Evolutionary conservation across 1,140 invertebrate species (phyloP).

Genomic region (Contarinia nasturtii): DNA sequence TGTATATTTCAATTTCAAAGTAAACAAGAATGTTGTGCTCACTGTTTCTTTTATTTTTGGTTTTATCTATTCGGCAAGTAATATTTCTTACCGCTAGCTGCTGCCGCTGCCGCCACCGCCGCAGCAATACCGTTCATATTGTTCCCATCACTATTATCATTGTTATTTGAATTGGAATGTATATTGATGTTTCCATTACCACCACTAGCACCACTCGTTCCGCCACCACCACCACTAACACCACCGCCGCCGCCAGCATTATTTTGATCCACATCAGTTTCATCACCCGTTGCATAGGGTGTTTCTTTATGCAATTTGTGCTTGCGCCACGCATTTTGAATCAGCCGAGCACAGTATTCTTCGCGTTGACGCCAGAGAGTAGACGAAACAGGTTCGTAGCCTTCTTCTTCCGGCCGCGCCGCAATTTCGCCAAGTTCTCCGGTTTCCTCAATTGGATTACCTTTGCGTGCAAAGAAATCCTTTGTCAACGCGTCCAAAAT

Average conservation of each 20-base stretch:
- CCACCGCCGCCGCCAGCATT: conserved; percentile 10
- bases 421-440: conserved; percentile 62
- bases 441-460: conserved; percentile 76
- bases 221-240: background rate
- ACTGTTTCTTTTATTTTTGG: no score
- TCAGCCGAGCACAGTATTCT: conserved; percentile 85
- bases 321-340: conserved; percentile 84
- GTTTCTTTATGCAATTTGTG: conserved; percentile 49
- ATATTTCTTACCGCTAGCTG: no score
- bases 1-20: no score
- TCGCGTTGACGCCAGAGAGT: conserved; percentile 88
- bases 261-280: conserved; percentile 10
- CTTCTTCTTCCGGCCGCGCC: conserved; percentile 57
- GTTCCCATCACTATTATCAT: conserved; percentile 13
- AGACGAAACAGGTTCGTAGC: conserved; percentile 82
- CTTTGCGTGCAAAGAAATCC: conserved; percentile 92
- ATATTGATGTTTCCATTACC: background rate
- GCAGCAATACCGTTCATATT: conserved; percentile 8
- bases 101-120: background rate
- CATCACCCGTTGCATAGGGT: conserved; percentile 19
- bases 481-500: conserved; percentile 89
- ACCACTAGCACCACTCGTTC: conserved; percentile 1
- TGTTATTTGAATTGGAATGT: conserved; percentile 2
- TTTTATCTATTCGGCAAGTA: conserved; percentile 1
- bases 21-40: no score